Evolutionary conservation across 2,797 vertebrate species (phyloP), one percentile per base, ranked within the genome.

Genomic region (Coluber constrictor): DNA sequence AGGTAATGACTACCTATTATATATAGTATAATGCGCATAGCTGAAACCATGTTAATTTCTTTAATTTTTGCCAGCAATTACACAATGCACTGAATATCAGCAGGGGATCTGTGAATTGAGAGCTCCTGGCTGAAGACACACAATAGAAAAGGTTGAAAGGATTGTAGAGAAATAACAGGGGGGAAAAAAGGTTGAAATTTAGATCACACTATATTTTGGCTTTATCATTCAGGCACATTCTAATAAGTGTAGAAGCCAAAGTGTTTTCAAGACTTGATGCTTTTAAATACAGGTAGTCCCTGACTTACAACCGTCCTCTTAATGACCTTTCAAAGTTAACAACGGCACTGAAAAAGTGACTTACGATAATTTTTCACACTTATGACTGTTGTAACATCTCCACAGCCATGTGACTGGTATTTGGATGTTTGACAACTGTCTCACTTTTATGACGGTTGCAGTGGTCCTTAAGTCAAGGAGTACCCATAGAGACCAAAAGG

Each of bases 141-240:
- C 15, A 3, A 54, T 11, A 90, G 5, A 47, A 37, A 37, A 37
- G 37, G 37, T 37, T 37, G 37, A 37, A 37, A n/a, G 92, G 90
- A 86, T 94, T 18, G 57, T 37, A 18, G 94, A 92, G 92, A 92
- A 32, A 92, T 90, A 92, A 91, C 5, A 93, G 90, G 95, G 95
- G 94, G 88, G 74, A 57, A 20, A 57, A 20, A 57, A 4, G 25
- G 57, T 32, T 92, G n/a, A 89, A 79, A 29, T 51, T 70, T 79
- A 95, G 95, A 95, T 87, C 92, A 94, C 96, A 95, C 94, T 97
- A 95, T 54, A 74, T 95, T 83, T 97, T 61, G 66, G 95, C 95
- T 97, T 98, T 97, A 97, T 97, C 97, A 96, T 96, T 95, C 94
- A 60, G 18, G 96, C 96, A 96, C 95, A 96, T 94, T 97, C 91